phyloP scores from a whole-genome alignment of 1,140 invertebrate species.

The Helicoverpa zea region DNA sequence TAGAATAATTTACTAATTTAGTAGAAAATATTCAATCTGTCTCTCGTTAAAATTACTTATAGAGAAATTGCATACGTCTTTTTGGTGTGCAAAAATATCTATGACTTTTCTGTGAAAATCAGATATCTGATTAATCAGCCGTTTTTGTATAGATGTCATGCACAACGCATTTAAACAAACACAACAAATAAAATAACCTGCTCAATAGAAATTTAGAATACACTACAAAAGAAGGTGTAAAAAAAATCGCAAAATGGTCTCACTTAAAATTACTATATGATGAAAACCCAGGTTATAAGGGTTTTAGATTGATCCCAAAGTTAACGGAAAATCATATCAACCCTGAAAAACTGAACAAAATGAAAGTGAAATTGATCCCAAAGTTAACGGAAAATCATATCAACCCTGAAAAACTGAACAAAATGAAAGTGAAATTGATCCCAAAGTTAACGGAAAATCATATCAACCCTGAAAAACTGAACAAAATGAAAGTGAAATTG shows the following conservation, averaged over 20 bases:
- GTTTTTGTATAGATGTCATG: too few species aligned
- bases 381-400: slow-evolving; percentile 62
- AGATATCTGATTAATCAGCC: too few species aligned
- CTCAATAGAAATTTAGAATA: slow-evolving; percentile 54
- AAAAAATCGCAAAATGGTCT: slow-evolving; percentile 16
- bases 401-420: slow-evolving; percentile 53
- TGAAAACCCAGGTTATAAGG: slow-evolving; percentile 47
- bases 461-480: slow-evolving; percentile 53
- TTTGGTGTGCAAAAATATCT: too few species aligned
- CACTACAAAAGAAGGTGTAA: not conserved
- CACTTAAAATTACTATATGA: slow-evolving; percentile 12
- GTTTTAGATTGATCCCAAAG: slow-evolving; percentile 56
- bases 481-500: slow-evolving; percentile 52
- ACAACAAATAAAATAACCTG: slow-evolving; percentile 59
- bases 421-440: slow-evolving; percentile 59
- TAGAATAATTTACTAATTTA: too few species aligned
- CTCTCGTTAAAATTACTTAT: too few species aligned
- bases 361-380: slow-evolving; percentile 59
- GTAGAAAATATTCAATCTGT: too few species aligned
- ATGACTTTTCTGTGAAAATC: too few species aligned
- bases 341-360: slow-evolving; percentile 52
- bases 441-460: slow-evolving; percentile 62
- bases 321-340: slow-evolving; percentile 60
- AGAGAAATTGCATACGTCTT: too few species aligned
- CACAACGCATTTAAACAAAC: too few species aligned